These are phyloP conservation scores for Drosophila nr. medialis DNA, from an alignment of 2,888 invertebrate genomes.

Conservation along the genomic window DNA sequence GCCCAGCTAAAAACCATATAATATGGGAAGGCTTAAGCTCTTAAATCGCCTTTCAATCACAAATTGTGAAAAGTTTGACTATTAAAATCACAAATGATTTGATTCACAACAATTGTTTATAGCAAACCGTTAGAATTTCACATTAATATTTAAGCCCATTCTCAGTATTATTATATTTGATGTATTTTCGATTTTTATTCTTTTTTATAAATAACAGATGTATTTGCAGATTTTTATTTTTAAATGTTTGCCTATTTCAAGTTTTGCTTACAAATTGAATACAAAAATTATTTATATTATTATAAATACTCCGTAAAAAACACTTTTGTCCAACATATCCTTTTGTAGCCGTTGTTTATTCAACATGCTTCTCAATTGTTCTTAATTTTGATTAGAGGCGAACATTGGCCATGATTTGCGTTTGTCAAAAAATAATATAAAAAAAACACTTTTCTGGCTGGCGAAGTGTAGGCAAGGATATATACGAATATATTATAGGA, in stretches of 20 bases:
- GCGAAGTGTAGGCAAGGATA: constrained; percentile 2
- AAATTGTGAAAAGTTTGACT: constrained; percentile 44
- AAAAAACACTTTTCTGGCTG: constrained; percentile 37
- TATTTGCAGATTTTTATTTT: neutral
- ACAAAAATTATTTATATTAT: neutral
- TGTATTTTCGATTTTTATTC: neutral
- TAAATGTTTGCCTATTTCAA: neutral
- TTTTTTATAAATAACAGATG: neutral
- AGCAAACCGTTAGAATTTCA: neutral
- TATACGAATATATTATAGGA: constrained; percentile 16
- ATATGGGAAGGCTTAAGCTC: constrained; percentile 18
- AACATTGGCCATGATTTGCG: constrained; percentile 55
- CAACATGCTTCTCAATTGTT: constrained; percentile 29
- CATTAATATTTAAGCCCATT: neutral
- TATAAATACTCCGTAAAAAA: neutral
- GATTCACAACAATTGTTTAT: neutral
- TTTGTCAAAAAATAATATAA: constrained; percentile 12
- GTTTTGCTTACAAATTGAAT: neutral
- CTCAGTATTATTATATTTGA: neutral
- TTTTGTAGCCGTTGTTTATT: neutral
- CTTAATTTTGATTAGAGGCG: constrained; percentile 51
- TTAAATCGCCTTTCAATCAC: constrained; percentile 49
- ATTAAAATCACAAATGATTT: constrained; percentile 29
- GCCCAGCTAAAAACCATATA: constrained; percentile 39
- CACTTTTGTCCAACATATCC: neutral